Conservation (phyloP, 2,888 invertebrate species). For the Pandemis cinnamomeana region DNA sequence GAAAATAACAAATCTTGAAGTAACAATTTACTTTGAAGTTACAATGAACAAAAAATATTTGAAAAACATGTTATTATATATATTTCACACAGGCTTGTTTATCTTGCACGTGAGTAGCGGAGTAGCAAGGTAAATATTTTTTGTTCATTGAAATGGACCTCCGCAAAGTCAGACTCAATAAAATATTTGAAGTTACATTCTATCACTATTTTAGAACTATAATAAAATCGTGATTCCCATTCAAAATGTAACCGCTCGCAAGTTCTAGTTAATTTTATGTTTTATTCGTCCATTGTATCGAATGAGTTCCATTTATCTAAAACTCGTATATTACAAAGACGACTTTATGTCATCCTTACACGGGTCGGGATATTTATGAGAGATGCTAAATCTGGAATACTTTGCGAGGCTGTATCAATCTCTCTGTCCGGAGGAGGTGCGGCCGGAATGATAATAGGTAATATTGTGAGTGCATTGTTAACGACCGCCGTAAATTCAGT, state of each 20-base stretch:
- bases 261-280: not conserved
- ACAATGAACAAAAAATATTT: too few relatives aligned
- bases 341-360: not conserved
- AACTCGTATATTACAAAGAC: not conserved
- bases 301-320: not conserved
- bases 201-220: too few relatives aligned
- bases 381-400: not conserved
- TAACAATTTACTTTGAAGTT: too few relatives aligned
- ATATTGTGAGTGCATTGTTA: conserved; percentile 24
- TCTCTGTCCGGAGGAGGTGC: not conserved
- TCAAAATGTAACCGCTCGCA: not conserved
- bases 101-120: too few relatives aligned
- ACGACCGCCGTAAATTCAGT: conserved; percentile 8
- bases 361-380: not conserved
- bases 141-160: too few relatives aligned
- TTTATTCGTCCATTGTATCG: not conserved
- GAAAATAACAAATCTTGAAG: too few relatives aligned
- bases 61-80: too few relatives aligned
- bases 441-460: not conserved
- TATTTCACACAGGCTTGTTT: too few relatives aligned
- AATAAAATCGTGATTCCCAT: not conserved
- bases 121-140: too few relatives aligned
- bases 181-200: too few relatives aligned
- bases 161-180: too few relatives aligned
- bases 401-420: not conserved